phyloP scores from a whole-genome alignment of 1,140 invertebrate genomes.

The Lethocerus indicus region DNA sequence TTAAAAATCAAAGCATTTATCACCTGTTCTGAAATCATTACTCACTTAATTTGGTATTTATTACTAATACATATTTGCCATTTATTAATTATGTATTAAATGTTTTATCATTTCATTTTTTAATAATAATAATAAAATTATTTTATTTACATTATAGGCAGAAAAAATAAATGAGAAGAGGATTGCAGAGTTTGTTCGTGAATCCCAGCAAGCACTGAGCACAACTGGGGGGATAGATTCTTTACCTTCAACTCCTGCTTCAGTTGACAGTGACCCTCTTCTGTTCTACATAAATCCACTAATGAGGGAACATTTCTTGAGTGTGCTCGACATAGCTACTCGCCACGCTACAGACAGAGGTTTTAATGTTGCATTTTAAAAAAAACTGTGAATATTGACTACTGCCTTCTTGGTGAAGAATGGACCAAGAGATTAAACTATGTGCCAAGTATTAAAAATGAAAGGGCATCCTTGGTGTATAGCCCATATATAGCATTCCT shows the following conservation, averaged over 20 bases:
- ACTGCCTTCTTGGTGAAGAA: no score
- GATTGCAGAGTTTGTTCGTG: constrained; percentile 18
- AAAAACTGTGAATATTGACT: no score
- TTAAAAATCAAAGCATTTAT: not conserved
- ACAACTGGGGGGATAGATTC: no score
- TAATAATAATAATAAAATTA: no score
- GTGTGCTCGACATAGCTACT: constrained; percentile 13
- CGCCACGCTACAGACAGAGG: constrained; percentile 15
- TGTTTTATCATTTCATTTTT: constrained; percentile 1
- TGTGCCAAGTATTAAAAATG: no score
- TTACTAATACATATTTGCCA: not conserved
- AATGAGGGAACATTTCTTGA: constrained; percentile 16
- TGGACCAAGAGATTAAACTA: no score
- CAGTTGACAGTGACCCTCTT: constrained; percentile 9
- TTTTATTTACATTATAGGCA: constrained; percentile 13
- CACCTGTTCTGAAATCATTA: no score
- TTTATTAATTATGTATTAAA: not conserved
- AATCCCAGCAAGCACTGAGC: constrained; percentile 12
- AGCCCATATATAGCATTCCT: no score
- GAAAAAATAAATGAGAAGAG: constrained; percentile 16
- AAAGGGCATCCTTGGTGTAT: no score
- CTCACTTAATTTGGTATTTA: not conserved
- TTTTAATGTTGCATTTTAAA: no score
- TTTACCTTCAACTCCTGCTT: constrained; percentile 4
- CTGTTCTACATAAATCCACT: constrained; percentile 17